Evolutionary conservation across 2,113 vertebrate genomes (phyloP).

Genomic region (Limnothrissa miodon): DNA sequence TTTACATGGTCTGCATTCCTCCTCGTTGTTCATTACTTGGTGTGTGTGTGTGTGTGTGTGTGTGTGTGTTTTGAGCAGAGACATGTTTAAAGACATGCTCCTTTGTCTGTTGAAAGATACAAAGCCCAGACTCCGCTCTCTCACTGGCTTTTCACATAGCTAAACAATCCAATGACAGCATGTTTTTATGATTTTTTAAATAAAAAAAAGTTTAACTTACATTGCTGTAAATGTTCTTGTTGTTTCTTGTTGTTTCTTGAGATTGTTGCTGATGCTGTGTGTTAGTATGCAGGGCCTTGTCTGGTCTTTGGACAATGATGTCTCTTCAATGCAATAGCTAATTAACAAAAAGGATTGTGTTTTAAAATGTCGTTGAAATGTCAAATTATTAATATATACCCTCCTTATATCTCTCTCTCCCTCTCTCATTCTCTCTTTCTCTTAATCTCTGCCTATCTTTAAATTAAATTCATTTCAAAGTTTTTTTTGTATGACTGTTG

Average conservation of each 20-base stretch:
- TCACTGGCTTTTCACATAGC: background rate
- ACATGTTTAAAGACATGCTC: background rate
- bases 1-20: background rate
- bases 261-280: too few species aligned
- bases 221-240: background rate
- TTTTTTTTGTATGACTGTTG: too few species aligned
- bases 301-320: background rate
- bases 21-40: background rate
- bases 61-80: background rate
- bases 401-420: background rate
- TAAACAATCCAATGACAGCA: background rate
- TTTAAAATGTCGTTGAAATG: conserved; percentile 7
- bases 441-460: too few species aligned
- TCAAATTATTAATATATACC: background rate
- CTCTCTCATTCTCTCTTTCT: background rate
- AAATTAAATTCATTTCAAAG: too few species aligned
- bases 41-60: background rate
- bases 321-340: background rate
- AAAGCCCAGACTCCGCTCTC: background rate
- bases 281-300: background rate
- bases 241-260: background rate
- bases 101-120: background rate
- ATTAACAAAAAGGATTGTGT: background rate
- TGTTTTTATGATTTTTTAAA: background rate
- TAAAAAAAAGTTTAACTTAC: background rate